Evolutionary conservation across 2,797 vertebrate species (phyloP).

Genomic region (Gouania willdenowi): DNA sequence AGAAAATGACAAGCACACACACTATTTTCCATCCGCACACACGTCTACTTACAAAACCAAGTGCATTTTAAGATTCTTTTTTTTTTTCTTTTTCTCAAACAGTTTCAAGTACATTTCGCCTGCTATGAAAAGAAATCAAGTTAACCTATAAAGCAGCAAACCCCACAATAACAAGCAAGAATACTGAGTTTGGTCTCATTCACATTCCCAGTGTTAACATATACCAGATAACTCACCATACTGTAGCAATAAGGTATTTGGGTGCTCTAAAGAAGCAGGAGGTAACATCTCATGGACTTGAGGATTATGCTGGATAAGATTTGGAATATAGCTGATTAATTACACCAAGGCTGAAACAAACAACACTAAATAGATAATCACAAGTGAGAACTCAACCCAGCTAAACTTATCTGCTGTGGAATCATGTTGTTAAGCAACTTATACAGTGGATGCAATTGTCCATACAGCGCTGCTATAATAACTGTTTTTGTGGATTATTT

Average conservation of each 20-base stretch:
- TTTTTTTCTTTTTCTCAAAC: slow-evolving; percentile 59
- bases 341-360: slow-evolving; percentile 76
- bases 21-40: slow-evolving; percentile 73
- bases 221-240: slow-evolving; percentile 68
- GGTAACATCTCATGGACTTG: slow-evolving; percentile 76
- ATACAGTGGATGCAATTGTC: too few species aligned
- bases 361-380: slow-evolving; percentile 70
- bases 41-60: slow-evolving; percentile 65
- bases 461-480: too few species aligned
- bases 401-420: slow-evolving; percentile 46
- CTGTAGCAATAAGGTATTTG: slow-evolving; percentile 76
- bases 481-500: too few species aligned
- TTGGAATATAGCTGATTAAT: slow-evolving; percentile 80
- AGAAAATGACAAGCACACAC: slow-evolving; percentile 76
- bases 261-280: slow-evolving; percentile 77
- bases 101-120: slow-evolving; percentile 76
- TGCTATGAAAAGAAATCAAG: slow-evolving; percentile 57
- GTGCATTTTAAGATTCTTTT: slow-evolving; percentile 68
- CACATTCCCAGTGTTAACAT: slow-evolving; percentile 65
- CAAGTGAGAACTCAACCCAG: slow-evolving; percentile 57
- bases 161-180: slow-evolving; percentile 71
- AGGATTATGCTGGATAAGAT: slow-evolving; percentile 76
- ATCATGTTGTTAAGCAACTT: slow-evolving; percentile 39
- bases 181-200: slow-evolving; percentile 81
- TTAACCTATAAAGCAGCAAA: slow-evolving; percentile 75